Evolutionary conservation across 2,113 vertebrate species (phyloP), one percentile per base, ranked within the genome.

Genomic region (Brienomyrus longianalis): DNA sequence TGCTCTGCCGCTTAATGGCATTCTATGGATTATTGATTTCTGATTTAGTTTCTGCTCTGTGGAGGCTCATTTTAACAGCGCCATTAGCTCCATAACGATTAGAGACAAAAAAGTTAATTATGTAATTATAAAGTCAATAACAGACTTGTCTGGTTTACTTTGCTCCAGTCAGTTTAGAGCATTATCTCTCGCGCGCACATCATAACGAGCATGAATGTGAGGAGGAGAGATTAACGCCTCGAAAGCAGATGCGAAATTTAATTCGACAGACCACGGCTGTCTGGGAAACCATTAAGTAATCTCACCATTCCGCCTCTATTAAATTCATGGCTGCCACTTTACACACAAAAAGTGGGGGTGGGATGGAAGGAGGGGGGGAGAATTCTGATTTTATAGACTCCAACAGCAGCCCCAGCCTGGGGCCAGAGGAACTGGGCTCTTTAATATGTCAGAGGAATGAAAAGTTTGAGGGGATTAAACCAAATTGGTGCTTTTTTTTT

Each of bases 41-140:
- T 97, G 97, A 97, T 98, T 97, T 96, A 96, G 96, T 95, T 96
- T 96, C 96, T 96, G 96, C 97, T 97, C 95, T 95, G 96, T 96
- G 96, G 96, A 96, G 97, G 95, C 96, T 96, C 97, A 97, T 97
- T 98, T 98, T 96, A 97, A 97, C 96, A 94, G 97, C 97, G 96
- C 97, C 98, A 98, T 98, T 98, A 98, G 96, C 97, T 97, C 96
- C 96, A 95, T 98, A 99, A 99, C 96, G 96, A 98, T 97, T 97
- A 98, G 96, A 99, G 98, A 98, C 97, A 97, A 98, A 98, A 70
- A 98, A 98, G 97, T 98, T 98, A 98, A 99, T 99, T 97, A 98
- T 97, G 97, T 97, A 96, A 97, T 99, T 98, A 98, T 98, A 97
- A 98, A 97, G 97, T 97, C 97, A 98, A 98, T 98, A 97, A 98